Percentiles rank a stretch among this genome's conserved stretches.
Evolutionary conservation across 35 echinoderm and acorn worm species (phyloP).

Genomic region (Anneissia japonica): DNA sequence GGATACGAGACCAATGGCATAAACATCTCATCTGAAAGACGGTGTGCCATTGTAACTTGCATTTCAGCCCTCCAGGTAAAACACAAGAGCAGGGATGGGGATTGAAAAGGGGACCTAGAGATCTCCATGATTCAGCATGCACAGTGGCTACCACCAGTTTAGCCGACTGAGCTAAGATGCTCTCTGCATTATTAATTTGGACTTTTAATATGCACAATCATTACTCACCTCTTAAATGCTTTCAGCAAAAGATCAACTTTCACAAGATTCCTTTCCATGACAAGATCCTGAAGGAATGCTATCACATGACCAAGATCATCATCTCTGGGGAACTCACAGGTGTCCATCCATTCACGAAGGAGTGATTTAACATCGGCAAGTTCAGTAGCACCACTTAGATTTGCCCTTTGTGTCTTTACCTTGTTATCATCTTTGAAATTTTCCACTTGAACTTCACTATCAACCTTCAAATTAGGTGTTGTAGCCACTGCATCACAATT

Average conservation of each 20-base stretch:
- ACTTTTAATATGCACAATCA: background rate
- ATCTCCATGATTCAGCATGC: background rate
- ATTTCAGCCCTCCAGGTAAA: background rate
- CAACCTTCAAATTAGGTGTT: background rate
- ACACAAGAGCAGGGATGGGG: background rate
- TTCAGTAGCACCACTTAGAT: conserved; percentile 69
- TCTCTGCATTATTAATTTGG: background rate
- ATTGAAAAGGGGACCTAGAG: background rate
- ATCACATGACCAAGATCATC: conserved; percentile 69
- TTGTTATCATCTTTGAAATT: background rate
- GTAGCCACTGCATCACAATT: background rate
- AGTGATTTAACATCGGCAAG: conserved; percentile 72
- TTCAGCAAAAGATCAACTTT: conserved; percentile 72
- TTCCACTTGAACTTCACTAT: background rate
- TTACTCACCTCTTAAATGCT: conserved; percentile 71
- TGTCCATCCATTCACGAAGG: conserved; percentile 71
- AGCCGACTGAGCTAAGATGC: background rate
- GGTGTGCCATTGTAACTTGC: too few relatives aligned
- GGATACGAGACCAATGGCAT: too few relatives aligned
- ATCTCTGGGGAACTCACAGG: conserved; percentile 62
- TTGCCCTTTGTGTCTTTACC: conserved; percentile 19
- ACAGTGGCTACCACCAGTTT: background rate
- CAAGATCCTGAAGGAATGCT: conserved; percentile 70
- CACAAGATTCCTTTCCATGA: conserved; percentile 87
- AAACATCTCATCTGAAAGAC: too few relatives aligned